phyloP scores from a whole-genome alignment of 2,797 vertebrate species.

The Girardinus metallicus region DNA sequence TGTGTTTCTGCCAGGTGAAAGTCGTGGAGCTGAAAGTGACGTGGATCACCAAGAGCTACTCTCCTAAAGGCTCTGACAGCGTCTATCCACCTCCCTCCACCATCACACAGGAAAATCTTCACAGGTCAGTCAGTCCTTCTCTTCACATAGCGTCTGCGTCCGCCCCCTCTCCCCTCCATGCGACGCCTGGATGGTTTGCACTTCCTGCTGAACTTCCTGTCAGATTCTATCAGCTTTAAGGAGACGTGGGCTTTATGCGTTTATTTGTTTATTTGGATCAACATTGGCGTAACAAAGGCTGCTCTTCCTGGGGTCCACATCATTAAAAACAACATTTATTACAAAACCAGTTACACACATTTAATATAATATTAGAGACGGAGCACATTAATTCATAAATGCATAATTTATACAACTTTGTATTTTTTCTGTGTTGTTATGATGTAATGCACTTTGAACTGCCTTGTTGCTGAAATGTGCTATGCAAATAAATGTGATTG shows the following conservation, averaged over 20 bases:
- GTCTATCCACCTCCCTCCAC: constrained; percentile 93
- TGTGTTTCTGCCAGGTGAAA: constrained; percentile 84
- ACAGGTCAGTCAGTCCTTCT: constrained; percentile 81
- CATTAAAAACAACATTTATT: too few relatives aligned
- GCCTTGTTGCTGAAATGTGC: too few relatives aligned
- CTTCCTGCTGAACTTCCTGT: background rate
- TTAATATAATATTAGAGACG: too few relatives aligned
- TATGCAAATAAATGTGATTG: too few relatives aligned
- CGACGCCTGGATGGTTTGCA: background rate
- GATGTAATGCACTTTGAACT: too few relatives aligned
- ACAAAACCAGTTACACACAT: too few relatives aligned
- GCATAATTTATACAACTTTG: too few relatives aligned
- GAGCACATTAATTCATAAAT: too few relatives aligned
- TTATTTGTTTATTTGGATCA: too few relatives aligned
- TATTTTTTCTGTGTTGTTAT: too few relatives aligned
- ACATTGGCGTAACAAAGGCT: too few relatives aligned
- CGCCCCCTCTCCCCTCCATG: background rate
- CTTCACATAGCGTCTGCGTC: background rate
- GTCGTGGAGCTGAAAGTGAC: constrained; percentile 96
- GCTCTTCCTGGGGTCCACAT: too few relatives aligned
- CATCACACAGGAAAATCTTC: constrained; percentile 93
- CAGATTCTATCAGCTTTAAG: background rate
- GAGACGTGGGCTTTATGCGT: background rate
- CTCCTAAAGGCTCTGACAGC: constrained; percentile 93
- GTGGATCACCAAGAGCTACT: constrained; percentile 99